A percentile compares a stretch with the other conserved stretches of the same genome.
Evolutionary conservation across 2,113 vertebrate species (phyloP).

Genomic region (Siphamia tubifer): DNA sequence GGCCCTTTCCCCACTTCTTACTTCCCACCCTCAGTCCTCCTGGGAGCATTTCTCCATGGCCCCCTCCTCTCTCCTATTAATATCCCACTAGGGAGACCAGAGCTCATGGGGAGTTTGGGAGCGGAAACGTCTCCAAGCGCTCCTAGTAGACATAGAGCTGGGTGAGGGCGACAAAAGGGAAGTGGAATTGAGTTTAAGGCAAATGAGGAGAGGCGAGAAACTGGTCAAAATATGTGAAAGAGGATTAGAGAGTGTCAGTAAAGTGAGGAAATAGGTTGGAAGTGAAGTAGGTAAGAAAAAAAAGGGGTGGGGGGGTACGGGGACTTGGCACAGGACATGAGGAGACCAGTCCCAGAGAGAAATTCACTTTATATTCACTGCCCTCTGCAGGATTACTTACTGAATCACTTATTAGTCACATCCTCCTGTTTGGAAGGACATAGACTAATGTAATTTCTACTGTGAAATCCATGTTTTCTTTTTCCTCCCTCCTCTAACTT

Average conservation of each 20-base stretch:
- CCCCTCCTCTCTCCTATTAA: conserved; percentile 64
- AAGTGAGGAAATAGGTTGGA: not conserved
- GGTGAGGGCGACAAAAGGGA: conserved; percentile 9
- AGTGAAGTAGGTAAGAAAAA: not conserved
- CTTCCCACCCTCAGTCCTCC: conserved; percentile 64
- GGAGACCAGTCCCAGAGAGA: conserved; percentile 1
- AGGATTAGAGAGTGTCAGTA: conserved; percentile 6
- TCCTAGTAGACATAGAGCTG: conserved; percentile 34
- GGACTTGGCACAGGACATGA: not conserved
- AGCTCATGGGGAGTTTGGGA: conserved; percentile 70
- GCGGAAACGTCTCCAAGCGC: conserved; percentile 66
- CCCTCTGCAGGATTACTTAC: not conserved
- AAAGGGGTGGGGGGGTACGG: not conserved
- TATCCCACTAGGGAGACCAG: conserved; percentile 64
- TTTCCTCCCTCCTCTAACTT: conserved; percentile 5
- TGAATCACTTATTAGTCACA: not conserved
- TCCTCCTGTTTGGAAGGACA: not conserved
- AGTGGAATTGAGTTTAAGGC: conserved; percentile 14
- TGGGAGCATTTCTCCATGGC: conserved; percentile 50
- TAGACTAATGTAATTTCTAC: not conserved
- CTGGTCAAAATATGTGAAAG: conserved; percentile 29
- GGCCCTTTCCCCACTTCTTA: conserved; percentile 56
- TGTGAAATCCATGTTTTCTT: not conserved
- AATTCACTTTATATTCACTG: not conserved
- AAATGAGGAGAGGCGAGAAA: not conserved